Percentiles rank a stretch among this genome's conserved stretches.
phyloP scores from a whole-genome alignment of 2,888 invertebrate species.

The Stegophylla sp. region DNA sequence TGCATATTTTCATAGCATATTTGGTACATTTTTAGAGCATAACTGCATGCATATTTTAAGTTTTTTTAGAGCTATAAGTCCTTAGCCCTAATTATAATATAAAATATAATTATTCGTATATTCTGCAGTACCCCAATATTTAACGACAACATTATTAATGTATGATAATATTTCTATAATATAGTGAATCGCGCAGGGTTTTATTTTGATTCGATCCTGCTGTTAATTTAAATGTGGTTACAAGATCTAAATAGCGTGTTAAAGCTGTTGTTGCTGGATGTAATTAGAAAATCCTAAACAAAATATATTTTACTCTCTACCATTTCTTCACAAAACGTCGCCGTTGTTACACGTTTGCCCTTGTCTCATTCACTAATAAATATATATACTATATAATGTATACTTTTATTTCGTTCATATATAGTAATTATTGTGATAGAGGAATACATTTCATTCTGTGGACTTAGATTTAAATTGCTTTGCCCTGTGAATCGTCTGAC shows the following conservation, averaged over 20 bases:
- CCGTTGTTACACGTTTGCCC: conserved; percentile 21
- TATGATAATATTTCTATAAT: not conserved
- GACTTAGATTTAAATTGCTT: not conserved
- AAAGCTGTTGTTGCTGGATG: not conserved
- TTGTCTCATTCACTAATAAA: not conserved
- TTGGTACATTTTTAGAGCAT: too few relatives aligned
- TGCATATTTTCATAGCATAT: too few relatives aligned
- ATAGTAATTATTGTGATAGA: not conserved
- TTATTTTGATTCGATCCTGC: not conserved
- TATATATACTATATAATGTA: not conserved
- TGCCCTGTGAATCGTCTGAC: not conserved
- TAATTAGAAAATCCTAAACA: conserved; percentile 37
- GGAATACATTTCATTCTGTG: not conserved
- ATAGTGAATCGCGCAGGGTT: not conserved
- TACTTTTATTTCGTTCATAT: not conserved
- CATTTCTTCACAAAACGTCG: not conserved
- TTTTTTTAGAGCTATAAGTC: too few relatives aligned
- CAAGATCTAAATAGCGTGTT: conserved; percentile 7
- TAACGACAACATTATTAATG: not conserved
- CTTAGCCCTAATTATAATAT: too few relatives aligned
- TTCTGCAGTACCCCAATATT: not conserved
- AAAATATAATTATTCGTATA: not conserved
- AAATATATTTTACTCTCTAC: not conserved
- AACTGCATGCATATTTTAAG: too few relatives aligned
- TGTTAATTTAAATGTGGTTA: not conserved